Base-by-base conservation (phyloP, 1,140 invertebrate species). In the Metaphire vulgaris region DNA sequence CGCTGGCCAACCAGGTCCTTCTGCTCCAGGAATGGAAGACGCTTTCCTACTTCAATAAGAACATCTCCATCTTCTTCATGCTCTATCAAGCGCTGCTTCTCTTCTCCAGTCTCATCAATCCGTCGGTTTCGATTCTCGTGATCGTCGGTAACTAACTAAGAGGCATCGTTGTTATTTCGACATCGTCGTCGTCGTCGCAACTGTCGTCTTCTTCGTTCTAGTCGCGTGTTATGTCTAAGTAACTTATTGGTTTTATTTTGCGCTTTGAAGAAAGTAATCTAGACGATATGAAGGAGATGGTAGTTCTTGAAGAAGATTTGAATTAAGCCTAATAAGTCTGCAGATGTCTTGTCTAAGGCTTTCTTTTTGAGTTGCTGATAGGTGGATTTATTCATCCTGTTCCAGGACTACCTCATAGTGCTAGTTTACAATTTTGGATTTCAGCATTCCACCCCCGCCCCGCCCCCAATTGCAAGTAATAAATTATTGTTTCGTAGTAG, bases 1-100 rank as follows among this genome's bases (percentile, higher is more conserved):
- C 90, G 0, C 85, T 90, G 80, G 90, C 90, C 65, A 91, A 91
- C 79, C 88, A 90, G 16, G 86, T 90, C 80, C 88, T 90, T 77
- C 79, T 90, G 1, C 81, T 90, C 1, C 82, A 84, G 32, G 88
- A 89, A 78, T 88, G 88, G 76, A 85, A 86, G 72, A 83, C 83
- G 77, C 86, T 89, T 1, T 81, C 88, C 14, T 82, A 83, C 70
- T 83, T 89, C 41, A 90, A 90, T 80, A 86, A 89, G 33, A 86
- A 89, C 68, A 80, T 85, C 0, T 81, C 82, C 0, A 73, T 81
- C 32, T 66, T 84, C 12, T 85, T 83, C 69, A 76, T 84, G 14
- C 31, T 84, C 1, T 85, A 85, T 73, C 84, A 85, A 32, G 79
- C 77, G 0, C 72, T 82, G 0, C 77, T 84, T 79, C 85, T 91